Evolutionary conservation across 2,797 vertebrate species (phyloP).

Genomic region (Pogonophryne albipinna): DNA sequence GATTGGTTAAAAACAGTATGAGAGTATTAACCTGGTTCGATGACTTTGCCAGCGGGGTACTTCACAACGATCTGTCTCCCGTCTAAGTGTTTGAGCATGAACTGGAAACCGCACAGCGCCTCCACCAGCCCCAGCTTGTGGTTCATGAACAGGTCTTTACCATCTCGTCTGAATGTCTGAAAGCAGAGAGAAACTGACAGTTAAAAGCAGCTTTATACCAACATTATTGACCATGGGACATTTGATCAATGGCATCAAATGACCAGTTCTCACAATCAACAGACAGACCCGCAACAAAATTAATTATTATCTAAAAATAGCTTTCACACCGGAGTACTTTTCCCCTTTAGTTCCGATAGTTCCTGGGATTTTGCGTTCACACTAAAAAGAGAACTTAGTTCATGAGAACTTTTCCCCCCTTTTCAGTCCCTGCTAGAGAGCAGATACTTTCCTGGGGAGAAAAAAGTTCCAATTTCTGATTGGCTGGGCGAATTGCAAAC

Average conservation of each 20-base stretch:
- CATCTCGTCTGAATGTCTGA: slow-evolving; percentile 93
- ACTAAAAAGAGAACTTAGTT: no score
- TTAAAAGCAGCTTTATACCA: background rate
- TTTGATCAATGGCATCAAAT: background rate
- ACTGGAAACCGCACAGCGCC: slow-evolving; percentile 98
- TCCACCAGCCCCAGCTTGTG: slow-evolving; percentile 97
- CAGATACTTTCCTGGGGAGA: no score
- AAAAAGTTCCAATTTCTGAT: no score
- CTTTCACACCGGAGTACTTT: no score
- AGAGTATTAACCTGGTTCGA: slow-evolving; percentile 91
- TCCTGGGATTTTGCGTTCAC: no score
- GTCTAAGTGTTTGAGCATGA: slow-evolving; percentile 97
- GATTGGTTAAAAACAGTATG: background rate
- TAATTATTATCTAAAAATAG: background rate
- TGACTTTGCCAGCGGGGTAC: slow-evolving; percentile 97
- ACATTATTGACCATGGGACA: background rate
- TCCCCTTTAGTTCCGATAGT: no score
- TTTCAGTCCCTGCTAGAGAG: no score
- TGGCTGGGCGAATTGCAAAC: no score
- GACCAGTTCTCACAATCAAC: background rate
- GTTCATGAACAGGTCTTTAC: slow-evolving; percentile 94
- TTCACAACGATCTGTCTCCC: slow-evolving; percentile 96
- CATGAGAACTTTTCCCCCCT: no score
- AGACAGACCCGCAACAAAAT: background rate
- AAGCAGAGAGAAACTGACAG: slow-evolving; percentile 2